Conservation (phyloP, 2,888 invertebrate species). For the Brenthis ino region DNA sequence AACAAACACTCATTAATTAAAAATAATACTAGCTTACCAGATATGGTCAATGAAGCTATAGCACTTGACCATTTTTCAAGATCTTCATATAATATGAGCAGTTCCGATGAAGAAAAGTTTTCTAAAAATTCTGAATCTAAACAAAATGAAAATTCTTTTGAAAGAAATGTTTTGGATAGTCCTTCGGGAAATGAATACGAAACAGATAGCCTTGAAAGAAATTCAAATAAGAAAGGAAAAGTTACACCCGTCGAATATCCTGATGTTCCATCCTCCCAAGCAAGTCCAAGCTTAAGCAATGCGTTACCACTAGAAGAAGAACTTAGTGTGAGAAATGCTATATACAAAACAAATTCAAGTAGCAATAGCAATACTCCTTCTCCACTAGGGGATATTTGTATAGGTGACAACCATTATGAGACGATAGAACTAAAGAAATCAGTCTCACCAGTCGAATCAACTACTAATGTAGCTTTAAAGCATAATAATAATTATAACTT, state of each 20-base stretch:
- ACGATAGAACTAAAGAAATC: slow-evolving; percentile 55
- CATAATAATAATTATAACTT: slow-evolving; percentile 84
- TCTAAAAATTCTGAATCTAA: slow-evolving; percentile 49
- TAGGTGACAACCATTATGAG: slow-evolving; percentile 74
- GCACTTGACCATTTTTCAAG: slow-evolving; percentile 77
- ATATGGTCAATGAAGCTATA: slow-evolving; percentile 86
- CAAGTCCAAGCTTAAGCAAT: slow-evolving; percentile 88
- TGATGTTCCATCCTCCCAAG: slow-evolving; percentile 85
- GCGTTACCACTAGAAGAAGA: slow-evolving; percentile 91
- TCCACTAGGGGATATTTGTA: slow-evolving; percentile 60
- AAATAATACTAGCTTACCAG: slow-evolving; percentile 76
- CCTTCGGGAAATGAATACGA: slow-evolving; percentile 85
- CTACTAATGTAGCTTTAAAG: slow-evolving; percentile 24
- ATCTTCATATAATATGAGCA: slow-evolving; percentile 65
- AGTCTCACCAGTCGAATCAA: slow-evolving; percentile 47
- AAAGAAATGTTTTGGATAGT: slow-evolving; percentile 61
- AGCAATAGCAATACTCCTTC: slow-evolving; percentile 79
- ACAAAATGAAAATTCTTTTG: slow-evolving; percentile 53
- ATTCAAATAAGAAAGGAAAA: slow-evolving; percentile 75
- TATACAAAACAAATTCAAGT: slow-evolving; percentile 85
- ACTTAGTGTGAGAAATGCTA: slow-evolving; percentile 89
- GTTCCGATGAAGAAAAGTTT: slow-evolving; percentile 74
- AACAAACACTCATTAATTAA: slow-evolving; percentile 53
- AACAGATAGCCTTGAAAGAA: slow-evolving; percentile 88
- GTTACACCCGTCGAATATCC: slow-evolving; percentile 84